Base-by-base conservation (phyloP, 37 sponge, comb jelly and placozoan species). In the Oscarella lobularis region DNA sequence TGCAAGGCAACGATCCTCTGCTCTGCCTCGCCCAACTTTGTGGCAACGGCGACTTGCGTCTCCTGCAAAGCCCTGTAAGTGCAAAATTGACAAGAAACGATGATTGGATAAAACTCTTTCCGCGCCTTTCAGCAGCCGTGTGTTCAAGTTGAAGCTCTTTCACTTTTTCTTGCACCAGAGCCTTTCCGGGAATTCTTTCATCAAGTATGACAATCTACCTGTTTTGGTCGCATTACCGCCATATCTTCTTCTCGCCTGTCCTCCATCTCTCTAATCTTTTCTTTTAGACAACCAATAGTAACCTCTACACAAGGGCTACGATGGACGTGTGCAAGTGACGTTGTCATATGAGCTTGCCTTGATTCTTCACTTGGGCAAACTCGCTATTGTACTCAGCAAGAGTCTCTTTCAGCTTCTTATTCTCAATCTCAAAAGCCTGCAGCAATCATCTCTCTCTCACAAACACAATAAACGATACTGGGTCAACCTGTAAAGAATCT, bases 281-380 rank as follows among this genome's bases (percentile, higher is more conserved):
- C 89, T 39, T 72, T 82, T 39, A 95, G 74, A n/a, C 81, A 75
- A 9, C 77, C 77, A 27, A 95, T 81, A 37, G 93, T 92, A 27
- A 85, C 90, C 72, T 89, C 93, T 83, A 75, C 31, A 78, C 1
- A 31, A 72, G 35, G 2, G 1, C 32, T 1, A 2, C 2, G 35
- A 72, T 2, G 1, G 36, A 29, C 2, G 1, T 35, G 33, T 2
- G 2, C 35, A 35, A 35, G 1, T 72, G 73, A 72, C 35, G 37
- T 37, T 2, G 2, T 34, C 35, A 34, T 72, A 2, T 14, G 4
- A 29, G 33, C 37, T 5, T 72, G 79, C 88, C 92, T 80, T 88
- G 88, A 39, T 82, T 86, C 71, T 91, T 88, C 39, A 88, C 94
- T 35, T 92, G 83, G 1, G 92, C 89, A 95, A 91, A 95, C 78